Evolutionary conservation across 2,888 invertebrate species (phyloP).

Genomic region (Chouioia cunea): DNA sequence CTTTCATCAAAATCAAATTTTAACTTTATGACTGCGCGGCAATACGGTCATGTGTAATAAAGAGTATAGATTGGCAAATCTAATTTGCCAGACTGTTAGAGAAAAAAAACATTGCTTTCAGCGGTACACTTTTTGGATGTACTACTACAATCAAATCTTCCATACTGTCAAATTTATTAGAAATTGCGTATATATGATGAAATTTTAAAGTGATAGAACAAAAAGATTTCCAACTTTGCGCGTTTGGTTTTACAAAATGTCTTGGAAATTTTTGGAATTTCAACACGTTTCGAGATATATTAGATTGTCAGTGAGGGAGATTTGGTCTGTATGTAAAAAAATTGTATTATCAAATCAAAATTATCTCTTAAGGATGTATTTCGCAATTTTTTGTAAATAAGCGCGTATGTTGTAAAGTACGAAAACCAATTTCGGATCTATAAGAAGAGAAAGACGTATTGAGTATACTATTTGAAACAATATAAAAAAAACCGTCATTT

Average conservation of each 20-base stretch:
- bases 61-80: constrained; percentile 17
- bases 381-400: constrained; percentile 38
- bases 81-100: constrained; percentile 26
- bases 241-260: constrained; percentile 8
- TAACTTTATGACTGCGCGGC: constrained; percentile 31
- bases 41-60: constrained; percentile 34
- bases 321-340: constrained; percentile 29
- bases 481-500: constrained; percentile 33
- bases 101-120: constrained; percentile 31
- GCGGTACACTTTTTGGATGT: constrained; percentile 25
- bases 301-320: constrained; percentile 18
- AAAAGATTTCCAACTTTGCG: constrained; percentile 2
- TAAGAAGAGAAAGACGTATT: constrained; percentile 28
- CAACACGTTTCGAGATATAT: constrained; percentile 4
- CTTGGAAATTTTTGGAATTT: constrained; percentile 2
- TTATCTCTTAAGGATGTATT: constrained; percentile 35
- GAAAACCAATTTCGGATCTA: constrained; percentile 16
- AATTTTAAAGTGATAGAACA: constrained; percentile 1
- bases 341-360: constrained; percentile 43
- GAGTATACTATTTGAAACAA: constrained; percentile 17
- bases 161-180: constrained; percentile 33
- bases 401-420: constrained; percentile 38
- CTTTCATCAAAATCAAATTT: constrained; percentile 25
- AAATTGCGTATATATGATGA: constrained; percentile 5
- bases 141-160: constrained; percentile 38